phyloP scores from a whole-genome alignment of 2,113 vertebrate genomes.

The Epinephelus cyanopodus region DNA sequence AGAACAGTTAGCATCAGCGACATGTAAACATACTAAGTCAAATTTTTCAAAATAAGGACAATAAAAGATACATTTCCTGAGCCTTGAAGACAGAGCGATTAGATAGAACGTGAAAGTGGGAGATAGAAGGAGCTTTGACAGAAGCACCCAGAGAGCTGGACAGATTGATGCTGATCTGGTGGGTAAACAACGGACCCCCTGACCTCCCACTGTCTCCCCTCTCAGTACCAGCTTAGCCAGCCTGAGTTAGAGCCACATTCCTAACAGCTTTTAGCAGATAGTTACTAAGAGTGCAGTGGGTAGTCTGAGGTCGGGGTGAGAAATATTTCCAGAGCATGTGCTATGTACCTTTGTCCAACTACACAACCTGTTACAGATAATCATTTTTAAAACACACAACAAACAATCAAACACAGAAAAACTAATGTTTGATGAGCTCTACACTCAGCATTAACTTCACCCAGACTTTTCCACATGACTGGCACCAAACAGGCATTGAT shows the following conservation, averaged over 20 bases:
- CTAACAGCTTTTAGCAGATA: slow-evolving; percentile 85
- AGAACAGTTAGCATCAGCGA: not conserved
- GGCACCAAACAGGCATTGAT: not conserved
- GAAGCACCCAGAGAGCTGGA: slow-evolving; percentile 47
- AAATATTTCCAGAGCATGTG: slow-evolving; percentile 79
- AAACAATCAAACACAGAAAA: not conserved
- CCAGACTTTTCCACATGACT: slow-evolving; percentile 19
- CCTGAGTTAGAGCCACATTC: slow-evolving; percentile 78
- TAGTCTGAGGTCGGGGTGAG: slow-evolving; percentile 79
- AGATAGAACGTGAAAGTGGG: not conserved
- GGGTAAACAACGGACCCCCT: slow-evolving; percentile 69
- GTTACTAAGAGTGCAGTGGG: slow-evolving; percentile 80
- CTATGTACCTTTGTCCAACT: slow-evolving; percentile 60
- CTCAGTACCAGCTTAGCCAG: slow-evolving; percentile 62
- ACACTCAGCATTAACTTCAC: not conserved
- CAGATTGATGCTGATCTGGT: slow-evolving; percentile 64
- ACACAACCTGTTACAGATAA: slow-evolving; percentile 19
- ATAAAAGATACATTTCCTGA: not conserved
- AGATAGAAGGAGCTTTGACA: not conserved
- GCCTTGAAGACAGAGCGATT: not conserved
- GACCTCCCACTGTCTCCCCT: slow-evolving; percentile 51
- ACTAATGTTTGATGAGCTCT: not conserved
- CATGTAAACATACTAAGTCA: not conserved
- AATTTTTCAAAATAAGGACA: not conserved
- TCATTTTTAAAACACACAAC: not conserved